phyloP scores from a whole-genome alignment of 2,113 vertebrate species.

The Toxotes chatareus region DNA sequence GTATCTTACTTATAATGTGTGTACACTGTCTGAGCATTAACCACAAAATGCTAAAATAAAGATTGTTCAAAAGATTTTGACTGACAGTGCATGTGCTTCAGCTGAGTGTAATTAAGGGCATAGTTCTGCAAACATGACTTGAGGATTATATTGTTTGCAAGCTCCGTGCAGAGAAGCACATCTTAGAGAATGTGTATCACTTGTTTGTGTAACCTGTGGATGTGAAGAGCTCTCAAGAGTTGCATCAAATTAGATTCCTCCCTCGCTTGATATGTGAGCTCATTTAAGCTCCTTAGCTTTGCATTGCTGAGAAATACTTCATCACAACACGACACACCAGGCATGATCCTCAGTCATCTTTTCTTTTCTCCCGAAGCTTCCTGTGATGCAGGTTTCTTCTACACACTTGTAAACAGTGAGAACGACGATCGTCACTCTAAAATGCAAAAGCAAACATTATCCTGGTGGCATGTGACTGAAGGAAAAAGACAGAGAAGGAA shows the following conservation, averaged over 20 bases:
- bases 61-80: background rate
- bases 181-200: conserved; percentile 34
- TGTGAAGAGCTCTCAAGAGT: conserved; percentile 59
- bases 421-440: conserved; percentile 1
- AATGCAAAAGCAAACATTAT: conserved; percentile 12
- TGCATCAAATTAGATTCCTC: conserved; percentile 46
- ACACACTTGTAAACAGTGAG: conserved; percentile 12
- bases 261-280: conserved; percentile 33
- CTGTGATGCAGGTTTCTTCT: conserved; percentile 39
- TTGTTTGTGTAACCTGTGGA: conserved; percentile 60
- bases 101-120: conserved; percentile 30
- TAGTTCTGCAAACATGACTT: conserved; percentile 32
- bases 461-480: conserved; percentile 1
- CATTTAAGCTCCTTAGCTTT: conserved; percentile 45
- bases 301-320: conserved; percentile 21
- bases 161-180: conserved; percentile 40
- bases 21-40: background rate
- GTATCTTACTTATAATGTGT: background rate
- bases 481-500: background rate
- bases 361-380: conserved; percentile 15
- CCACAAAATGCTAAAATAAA: background rate
- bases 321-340: background rate
- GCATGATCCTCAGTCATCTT: background rate
- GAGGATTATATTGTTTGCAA: conserved; percentile 48
- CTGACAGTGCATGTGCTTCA: conserved; percentile 1